Conservation (phyloP, 2,888 invertebrate genomes). For the Petrolisthes manimaculis region DNA sequence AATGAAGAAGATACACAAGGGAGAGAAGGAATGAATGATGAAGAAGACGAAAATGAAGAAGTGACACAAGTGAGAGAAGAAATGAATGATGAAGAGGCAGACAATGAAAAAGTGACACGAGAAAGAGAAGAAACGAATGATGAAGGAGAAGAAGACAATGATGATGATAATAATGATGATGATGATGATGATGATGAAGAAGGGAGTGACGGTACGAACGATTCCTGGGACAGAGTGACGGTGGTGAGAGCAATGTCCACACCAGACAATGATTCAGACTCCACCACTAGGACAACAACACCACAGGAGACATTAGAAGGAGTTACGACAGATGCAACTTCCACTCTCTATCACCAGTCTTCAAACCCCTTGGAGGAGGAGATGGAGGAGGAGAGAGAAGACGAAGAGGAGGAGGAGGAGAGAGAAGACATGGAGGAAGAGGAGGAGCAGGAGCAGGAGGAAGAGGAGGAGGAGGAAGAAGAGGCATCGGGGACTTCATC, state of each 20-base stretch:
- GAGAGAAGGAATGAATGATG: background rate
- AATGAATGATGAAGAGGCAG: background rate
- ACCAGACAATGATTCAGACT: background rate
- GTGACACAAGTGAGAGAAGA: background rate
- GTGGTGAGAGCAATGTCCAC: conserved; percentile 29
- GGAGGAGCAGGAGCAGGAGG: background rate
- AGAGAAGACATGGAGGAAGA: background rate
- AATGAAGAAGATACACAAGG: background rate
- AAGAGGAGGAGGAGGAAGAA: background rate
- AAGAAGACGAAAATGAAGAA: background rate
- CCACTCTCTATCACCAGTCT: background rate
- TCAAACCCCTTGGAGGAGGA: background rate
- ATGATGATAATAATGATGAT: background rate
- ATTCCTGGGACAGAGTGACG: conserved; percentile 49
- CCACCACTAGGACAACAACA: background rate
- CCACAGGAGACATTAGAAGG: background rate
- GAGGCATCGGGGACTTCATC: background rate
- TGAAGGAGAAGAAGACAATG: background rate
- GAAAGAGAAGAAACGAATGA: background rate
- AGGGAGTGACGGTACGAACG: background rate
- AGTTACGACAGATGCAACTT: background rate
- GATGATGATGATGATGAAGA: background rate
- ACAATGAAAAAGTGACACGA: background rate
- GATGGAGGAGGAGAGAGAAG: background rate
- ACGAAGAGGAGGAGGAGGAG: conserved; percentile 6